Base-by-base conservation (phyloP, 1,140 invertebrate species). In the Belonocnema kinseyi region DNA sequence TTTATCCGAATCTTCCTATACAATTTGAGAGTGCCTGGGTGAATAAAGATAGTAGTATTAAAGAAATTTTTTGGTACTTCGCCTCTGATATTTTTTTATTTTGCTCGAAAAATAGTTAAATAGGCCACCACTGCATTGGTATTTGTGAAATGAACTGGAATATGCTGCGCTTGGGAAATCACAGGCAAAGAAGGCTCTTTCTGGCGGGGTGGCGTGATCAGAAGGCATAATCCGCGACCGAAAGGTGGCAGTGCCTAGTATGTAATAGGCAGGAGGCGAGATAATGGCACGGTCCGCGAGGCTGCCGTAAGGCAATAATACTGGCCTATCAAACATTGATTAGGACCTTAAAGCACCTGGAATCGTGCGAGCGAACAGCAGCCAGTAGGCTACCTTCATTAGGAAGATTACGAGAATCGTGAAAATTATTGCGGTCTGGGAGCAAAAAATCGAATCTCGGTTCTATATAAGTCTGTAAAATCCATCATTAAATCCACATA, bases 241-340 rank as follows among this genome's bases (percentile, higher is more conserved):
- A 85, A 87, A 87, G 85, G 86, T 84, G 82, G 75, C 81, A 79
- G 79, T 76, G 81, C 61, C 77, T 81, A 46, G 40, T 46, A 84
- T 80, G 87, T 86, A 89, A 89, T 88, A 83, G 61, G 82, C 74
- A 75, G 81, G 40, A 73, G 81, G 82, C 81, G 79, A 87, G 88
- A 87, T 89, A 89, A 89, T 87, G 82, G 87, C 74, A 85, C 83
- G 82, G 82, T 87, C 84, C 85, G 87, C 78, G 77, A 78, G 78
- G 51, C 81, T 78, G 75, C 78, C 76, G 84, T 86, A 83, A 81
- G 86, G 85, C 85, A 90, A 89, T 88, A 90, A 88, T 82, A 83
- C 83, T 84, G 79, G 83, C 86, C 84, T 88, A 90, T 90, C 88
- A 86, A 85, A 84, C 87, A 85, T 87, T 87, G 88, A 90, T 90